A percentile compares a stretch with the other conserved stretches of the same genome.
These are phyloP conservation scores for Todiramphus chloris DNA, from an alignment of 2,113 vertebrate species.

Conservation along the genomic window DNA sequence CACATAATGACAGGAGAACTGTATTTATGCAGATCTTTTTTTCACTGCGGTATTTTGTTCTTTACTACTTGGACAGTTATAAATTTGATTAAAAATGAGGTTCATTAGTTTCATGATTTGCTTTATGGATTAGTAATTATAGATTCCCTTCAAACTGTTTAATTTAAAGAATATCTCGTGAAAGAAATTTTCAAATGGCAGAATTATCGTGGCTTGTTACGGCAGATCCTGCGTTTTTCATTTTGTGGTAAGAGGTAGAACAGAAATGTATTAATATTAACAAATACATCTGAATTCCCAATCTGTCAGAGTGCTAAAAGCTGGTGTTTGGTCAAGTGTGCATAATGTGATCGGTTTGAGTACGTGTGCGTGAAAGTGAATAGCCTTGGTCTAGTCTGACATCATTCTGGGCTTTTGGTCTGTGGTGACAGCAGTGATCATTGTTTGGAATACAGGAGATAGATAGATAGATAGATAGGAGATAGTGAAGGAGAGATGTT, in stretches of 20 bases:
- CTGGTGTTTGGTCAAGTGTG: neutral
- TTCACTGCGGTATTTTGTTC: neutral
- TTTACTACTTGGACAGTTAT: neutral
- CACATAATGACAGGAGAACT: neutral
- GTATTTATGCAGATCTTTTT: neutral
- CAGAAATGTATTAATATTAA: neutral
- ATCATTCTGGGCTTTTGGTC: neutral
- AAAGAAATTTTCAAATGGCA: neutral
- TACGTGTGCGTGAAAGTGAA: neutral
- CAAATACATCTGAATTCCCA: neutral
- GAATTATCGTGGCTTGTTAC: neutral
- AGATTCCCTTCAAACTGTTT: neutral
- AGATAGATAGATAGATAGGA: neutral
- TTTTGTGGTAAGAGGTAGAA: neutral
- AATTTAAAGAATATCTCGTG: neutral
- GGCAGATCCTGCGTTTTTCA: neutral
- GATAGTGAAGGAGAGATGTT: neutral
- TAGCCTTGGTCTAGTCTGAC: neutral
- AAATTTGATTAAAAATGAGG: neutral
- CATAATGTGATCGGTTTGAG: neutral
- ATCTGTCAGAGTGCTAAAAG: constrained; percentile 5
- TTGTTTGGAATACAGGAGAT: neutral
- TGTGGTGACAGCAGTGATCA: neutral
- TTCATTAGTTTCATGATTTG: neutral
- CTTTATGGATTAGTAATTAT: neutral